Evolutionary conservation across 2,797 vertebrate genomes (phyloP).

Genomic region (Sebastiscus tertius): DNA sequence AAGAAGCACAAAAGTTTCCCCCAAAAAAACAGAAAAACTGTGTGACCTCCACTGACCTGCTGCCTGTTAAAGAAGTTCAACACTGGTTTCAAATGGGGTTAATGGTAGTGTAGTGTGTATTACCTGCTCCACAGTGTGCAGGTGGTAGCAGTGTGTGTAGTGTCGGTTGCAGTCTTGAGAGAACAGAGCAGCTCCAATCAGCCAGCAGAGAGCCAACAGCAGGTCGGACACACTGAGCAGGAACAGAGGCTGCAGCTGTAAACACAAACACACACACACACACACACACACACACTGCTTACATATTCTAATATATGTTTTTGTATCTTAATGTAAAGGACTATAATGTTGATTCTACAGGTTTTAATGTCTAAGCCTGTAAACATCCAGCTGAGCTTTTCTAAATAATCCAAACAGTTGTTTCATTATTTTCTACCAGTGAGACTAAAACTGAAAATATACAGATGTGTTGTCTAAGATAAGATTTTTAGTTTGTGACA

Average conservation of each 20-base stretch:
- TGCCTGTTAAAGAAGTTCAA: background rate
- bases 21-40: too few species aligned
- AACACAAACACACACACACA: background rate
- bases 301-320: too few species aligned
- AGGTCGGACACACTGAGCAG: constrained; percentile 89
- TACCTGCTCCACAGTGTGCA: constrained; percentile 89
- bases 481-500: background rate
- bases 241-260: constrained; percentile 87
- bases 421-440: background rate
- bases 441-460: background rate
- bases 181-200: constrained; percentile 83
- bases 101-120: background rate
- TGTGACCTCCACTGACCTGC: background rate
- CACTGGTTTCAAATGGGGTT: too few species aligned
- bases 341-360: background rate
- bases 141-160: constrained; percentile 85
- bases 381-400: background rate
- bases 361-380: background rate
- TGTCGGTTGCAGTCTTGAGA: constrained; percentile 58
- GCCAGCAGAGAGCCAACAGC: constrained; percentile 88
- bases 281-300: too few species aligned
- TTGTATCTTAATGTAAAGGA: too few species aligned
- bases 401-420: background rate
- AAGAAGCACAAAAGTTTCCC: background rate
- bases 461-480: background rate